These are phyloP conservation scores for Anniella stebbinsi DNA, from an alignment of 2,797 vertebrate species.

Conservation along the genomic window DNA sequence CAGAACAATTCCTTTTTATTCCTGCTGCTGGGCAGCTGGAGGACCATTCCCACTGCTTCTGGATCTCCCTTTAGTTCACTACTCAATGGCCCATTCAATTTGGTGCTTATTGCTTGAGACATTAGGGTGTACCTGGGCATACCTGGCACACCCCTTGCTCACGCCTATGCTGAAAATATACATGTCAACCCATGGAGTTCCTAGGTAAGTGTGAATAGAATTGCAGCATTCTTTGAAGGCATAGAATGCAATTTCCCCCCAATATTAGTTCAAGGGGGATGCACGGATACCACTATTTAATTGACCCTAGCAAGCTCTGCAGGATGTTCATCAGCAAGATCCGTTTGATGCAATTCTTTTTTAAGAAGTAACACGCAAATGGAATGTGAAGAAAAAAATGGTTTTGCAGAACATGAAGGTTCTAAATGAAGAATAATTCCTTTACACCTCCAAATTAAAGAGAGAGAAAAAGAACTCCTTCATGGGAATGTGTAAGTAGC, in stretches of 20 bases:
- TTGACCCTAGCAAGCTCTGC: not conserved
- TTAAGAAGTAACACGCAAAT: slow-evolving; percentile 39
- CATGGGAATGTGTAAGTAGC: slow-evolving; percentile 21
- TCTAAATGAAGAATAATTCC: slow-evolving; percentile 3
- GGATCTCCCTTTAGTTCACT: no score
- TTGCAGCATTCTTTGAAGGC: no score
- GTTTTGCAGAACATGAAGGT: slow-evolving; percentile 28
- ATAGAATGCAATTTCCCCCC: not conserved
- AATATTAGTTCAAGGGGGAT: not conserved
- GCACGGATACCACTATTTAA: not conserved
- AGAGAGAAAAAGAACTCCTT: not conserved
- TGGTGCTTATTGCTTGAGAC: no score
- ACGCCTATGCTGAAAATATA: no score
- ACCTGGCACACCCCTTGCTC: no score
- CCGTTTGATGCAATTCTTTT: not conserved
- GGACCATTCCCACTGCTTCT: no score
- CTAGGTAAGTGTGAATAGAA: no score
- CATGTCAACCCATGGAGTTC: no score
- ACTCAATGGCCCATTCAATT: no score
- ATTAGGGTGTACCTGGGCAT: no score
- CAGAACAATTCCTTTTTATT: no score
- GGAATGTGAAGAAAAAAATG: slow-evolving; percentile 30
- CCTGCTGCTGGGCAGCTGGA: no score
- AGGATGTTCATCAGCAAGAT: not conserved
- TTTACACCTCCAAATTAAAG: not conserved